Evolutionary conservation across 1,140 invertebrate genomes (phyloP), one percentile per base, ranked within the genome.

Genomic region (Anadara kagoshimensis): DNA sequence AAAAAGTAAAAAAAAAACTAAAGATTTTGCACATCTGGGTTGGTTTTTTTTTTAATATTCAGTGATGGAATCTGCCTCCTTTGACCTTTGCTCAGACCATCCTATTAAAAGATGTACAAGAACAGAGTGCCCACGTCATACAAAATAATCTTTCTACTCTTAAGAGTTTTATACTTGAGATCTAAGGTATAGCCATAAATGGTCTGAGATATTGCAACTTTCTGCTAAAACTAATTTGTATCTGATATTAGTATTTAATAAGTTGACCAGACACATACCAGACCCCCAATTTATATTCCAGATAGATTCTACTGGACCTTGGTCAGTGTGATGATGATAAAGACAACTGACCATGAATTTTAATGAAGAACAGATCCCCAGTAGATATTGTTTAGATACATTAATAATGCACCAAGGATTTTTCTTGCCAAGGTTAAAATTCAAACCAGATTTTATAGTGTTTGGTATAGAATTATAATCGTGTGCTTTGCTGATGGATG

Each of bases 241-340:
- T 54, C 20, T 66, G 53, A 36, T 51, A 66, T 66, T 66, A 49
- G 63, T 49, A 66, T 66, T 66, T 66, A 54, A 51, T 66, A 66
- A 29, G 57, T 59, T 59, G 29, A 36, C 29, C 57, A 59, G 57
- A 59, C 57, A 59, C 36, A 59, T 41, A 29, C 57, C 57, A 59
- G 57, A 41, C 26, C 57, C 36, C 29, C 29, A 41, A n/a, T 36
- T 41, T 29, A 29, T 59, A 59, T 41, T 59, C 29, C 43, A 41
- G 57, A 29, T 59, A 59, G 11, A 41, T 20, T 29, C 57, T 59
- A n/a, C 36, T 29, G 29, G 16, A 41, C 29, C 26, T 59, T 36
- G 29, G 29, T 36, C 29, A 36, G 29, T 36, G 7, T 36, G 29
- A 36, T 36, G 29, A 36, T 36, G 29, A 36, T 36, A 36, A 29